phyloP scores from a whole-genome alignment of 1,140 invertebrate species.

The Colletes gigas region DNA sequence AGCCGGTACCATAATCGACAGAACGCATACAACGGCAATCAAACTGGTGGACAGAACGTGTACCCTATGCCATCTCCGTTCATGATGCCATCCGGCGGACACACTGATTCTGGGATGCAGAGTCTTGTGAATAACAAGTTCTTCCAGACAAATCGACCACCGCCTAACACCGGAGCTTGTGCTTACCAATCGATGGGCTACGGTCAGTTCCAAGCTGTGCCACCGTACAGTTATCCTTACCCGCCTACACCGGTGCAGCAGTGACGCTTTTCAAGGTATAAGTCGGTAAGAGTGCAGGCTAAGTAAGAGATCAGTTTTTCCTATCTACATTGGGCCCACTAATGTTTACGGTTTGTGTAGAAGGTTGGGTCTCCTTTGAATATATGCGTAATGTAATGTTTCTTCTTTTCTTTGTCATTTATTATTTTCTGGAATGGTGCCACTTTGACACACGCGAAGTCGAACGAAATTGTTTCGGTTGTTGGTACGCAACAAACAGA shows the following conservation, averaged over 20 bases:
- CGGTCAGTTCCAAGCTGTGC: constrained; percentile 79
- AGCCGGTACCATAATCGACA: constrained; percentile 73
- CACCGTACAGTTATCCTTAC: constrained; percentile 81
- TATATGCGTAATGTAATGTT: constrained; percentile 56
- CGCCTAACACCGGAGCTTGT: constrained; percentile 82
- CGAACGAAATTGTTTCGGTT: background rate
- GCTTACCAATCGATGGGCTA: constrained; percentile 84
- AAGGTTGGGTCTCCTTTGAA: constrained; percentile 48
- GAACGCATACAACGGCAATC: constrained; percentile 54
- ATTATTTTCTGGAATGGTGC: constrained; percentile 58
- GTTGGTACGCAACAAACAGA: background rate
- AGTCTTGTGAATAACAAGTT: constrained; percentile 84
- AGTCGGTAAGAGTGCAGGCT: constrained; percentile 60
- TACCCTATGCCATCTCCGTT: constrained; percentile 82
- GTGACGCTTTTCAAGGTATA: constrained; percentile 71
- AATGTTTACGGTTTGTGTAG: constrained; percentile 52
- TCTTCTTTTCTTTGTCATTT: constrained; percentile 58
- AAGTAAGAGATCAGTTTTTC: constrained; percentile 62
- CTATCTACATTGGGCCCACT: constrained; percentile 42
- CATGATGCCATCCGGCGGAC: constrained; percentile 79
- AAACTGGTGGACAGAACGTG: constrained; percentile 75
- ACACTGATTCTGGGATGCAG: constrained; percentile 81
- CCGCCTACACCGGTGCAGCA: constrained; percentile 80
- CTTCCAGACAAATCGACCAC: constrained; percentile 83
- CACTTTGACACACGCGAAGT: background rate